A percentile compares a stretch with the other conserved stretches of the same genome.
phyloP scores from a whole-genome alignment of 37 sponge, comb jelly and placozoan genomes.

The Theonella swinhoei region DNA sequence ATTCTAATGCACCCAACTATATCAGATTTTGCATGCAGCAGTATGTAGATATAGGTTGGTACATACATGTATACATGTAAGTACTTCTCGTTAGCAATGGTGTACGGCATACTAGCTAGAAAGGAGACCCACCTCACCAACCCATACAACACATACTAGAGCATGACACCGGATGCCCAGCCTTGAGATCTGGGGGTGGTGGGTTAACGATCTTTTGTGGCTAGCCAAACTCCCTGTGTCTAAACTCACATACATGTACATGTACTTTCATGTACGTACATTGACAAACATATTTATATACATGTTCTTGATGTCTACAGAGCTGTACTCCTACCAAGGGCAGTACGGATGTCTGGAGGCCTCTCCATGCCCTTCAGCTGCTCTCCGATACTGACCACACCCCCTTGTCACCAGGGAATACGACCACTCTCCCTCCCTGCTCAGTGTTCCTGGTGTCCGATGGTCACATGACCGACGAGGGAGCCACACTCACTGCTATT shows the following conservation, averaged over 20 bases:
- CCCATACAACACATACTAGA: no score
- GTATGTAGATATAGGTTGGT: no score
- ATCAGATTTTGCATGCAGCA: no score
- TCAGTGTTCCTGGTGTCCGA: constrained; percentile 88
- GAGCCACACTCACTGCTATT: constrained; percentile 62
- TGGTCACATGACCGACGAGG: constrained; percentile 91
- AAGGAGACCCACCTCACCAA: no score
- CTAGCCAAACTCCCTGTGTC: neutral
- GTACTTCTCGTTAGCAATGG: no score
- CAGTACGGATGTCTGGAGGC: constrained; percentile 81
- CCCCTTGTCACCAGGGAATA: constrained; percentile 33
- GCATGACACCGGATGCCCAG: no score
- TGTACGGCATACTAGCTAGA: no score
- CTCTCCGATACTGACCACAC: constrained; percentile 30
- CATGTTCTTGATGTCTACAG: constrained; percentile 17
- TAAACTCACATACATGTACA: neutral
- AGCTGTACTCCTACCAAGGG: constrained; percentile 62
- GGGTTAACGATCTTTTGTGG: no score
- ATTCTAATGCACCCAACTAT: neutral
- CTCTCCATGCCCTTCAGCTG: constrained; percentile 72
- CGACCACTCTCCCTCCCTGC: constrained; percentile 76
- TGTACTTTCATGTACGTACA: no score
- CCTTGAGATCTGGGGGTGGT: no score
- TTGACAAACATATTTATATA: no score
- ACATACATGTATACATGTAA: no score